phyloP scores from a whole-genome alignment of 2,888 invertebrate genomes.

The Periphyllus acericola region DNA sequence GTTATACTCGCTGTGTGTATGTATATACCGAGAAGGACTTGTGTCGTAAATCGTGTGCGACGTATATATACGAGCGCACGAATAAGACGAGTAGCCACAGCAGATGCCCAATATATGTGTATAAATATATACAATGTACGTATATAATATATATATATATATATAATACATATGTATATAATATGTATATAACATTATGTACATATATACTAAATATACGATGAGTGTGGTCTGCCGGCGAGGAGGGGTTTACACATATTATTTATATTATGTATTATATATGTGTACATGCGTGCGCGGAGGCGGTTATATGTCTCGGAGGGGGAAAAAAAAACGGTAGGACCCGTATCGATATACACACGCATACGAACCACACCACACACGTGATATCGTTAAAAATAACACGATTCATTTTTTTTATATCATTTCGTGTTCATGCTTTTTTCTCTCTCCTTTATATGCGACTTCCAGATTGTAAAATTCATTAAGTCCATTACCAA shows the following conservation, averaged over 20 bases:
- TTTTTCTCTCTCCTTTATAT: background rate
- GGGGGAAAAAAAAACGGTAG: constrained; percentile 25
- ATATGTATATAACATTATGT: background rate
- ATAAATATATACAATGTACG: background rate
- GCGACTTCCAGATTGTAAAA: constrained; percentile 58
- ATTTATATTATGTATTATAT: background rate
- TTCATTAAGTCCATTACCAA: constrained; percentile 60
- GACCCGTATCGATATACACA: constrained; percentile 41
- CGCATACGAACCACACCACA: background rate
- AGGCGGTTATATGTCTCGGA: constrained; percentile 39
- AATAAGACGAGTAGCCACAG: constrained; percentile 47
- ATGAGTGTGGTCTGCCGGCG: background rate
- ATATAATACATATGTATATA: constrained; percentile 16
- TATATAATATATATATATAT: background rate
- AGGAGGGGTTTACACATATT: background rate
- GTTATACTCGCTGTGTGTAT: background rate
- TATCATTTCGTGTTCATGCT: constrained; percentile 18
- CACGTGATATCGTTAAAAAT: constrained; percentile 50
- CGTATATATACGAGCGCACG: constrained; percentile 15
- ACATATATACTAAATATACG: background rate
- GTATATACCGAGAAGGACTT: constrained; percentile 7
- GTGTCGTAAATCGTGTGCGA: constrained; percentile 52
- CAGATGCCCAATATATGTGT: constrained; percentile 10
- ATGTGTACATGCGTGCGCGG: background rate
- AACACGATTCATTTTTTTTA: constrained; percentile 41